Evolutionary conservation across 2,797 vertebrate species (phyloP).

Genomic region (Triplophysa bombifrons): DNA sequence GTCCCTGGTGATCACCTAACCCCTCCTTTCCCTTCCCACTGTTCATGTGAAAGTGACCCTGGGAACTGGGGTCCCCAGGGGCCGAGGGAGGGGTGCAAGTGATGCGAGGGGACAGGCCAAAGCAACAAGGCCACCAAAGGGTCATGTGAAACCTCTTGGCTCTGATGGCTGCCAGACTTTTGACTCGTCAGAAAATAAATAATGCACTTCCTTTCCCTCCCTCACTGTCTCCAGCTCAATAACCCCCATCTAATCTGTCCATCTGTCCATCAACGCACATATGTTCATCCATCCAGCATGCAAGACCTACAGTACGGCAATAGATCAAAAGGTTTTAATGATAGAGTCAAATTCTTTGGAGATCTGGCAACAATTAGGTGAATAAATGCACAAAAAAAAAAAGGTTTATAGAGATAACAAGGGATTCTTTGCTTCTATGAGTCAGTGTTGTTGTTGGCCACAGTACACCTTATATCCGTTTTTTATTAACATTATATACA

Average conservation of each 20-base stretch:
- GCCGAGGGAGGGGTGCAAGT: conserved; percentile 51
- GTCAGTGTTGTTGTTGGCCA: neutral
- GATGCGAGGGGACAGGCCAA: conserved; percentile 52
- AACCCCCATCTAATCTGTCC: conserved; percentile 47
- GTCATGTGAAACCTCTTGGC: conserved; percentile 76
- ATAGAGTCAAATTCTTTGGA: conserved; percentile 2
- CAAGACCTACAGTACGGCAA: neutral
- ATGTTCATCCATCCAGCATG: conserved; percentile 11
- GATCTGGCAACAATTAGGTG: neutral
- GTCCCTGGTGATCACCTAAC: conserved; percentile 32
- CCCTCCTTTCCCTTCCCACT: neutral
- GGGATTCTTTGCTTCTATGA: neutral
- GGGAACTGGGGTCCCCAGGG: conserved; percentile 62
- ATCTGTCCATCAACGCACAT: conserved; percentile 44
- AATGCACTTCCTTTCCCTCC: conserved; percentile 69
- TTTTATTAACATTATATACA: neutral
- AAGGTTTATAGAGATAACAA: neutral
- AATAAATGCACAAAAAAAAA: neutral
- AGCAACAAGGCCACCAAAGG: conserved; percentile 55
- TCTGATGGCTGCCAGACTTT: conserved; percentile 66
- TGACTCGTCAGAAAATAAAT: conserved; percentile 74
- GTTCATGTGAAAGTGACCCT: conserved; percentile 72
- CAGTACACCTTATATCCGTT: neutral
- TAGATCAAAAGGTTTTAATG: conserved; percentile 9
- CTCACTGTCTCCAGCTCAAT: conserved; percentile 46